phyloP scores from a whole-genome alignment of 2,888 invertebrate species.

The Uloborus plumipes region DNA sequence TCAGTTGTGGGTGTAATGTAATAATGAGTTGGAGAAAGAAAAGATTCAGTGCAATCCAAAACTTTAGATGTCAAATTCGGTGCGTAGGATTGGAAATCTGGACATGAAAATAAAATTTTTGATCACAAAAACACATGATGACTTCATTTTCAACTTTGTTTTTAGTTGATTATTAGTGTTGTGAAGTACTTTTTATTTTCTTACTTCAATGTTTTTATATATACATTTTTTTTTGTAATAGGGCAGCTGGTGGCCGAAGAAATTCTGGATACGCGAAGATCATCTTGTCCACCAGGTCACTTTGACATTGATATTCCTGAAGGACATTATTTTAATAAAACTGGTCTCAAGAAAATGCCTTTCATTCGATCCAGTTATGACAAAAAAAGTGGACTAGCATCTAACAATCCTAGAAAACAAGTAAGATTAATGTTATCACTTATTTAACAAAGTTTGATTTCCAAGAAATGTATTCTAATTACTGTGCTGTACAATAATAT shows the following conservation, averaged over 20 bases:
- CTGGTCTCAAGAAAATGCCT: constrained; percentile 73
- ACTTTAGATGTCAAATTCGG: too few species aligned
- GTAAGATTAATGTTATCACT: constrained; percentile 69
- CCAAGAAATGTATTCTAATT: too few species aligned
- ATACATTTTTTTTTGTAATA: constrained; percentile 67
- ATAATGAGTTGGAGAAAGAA: too few species aligned
- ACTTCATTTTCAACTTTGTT: too few species aligned
- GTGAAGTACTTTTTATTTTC: not conserved
- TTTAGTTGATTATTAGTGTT: not conserved
- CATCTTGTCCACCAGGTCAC: constrained; percentile 78
- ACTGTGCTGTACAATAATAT: too few species aligned
- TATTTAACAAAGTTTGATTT: too few species aligned
- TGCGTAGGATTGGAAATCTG: too few species aligned
- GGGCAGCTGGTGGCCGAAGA: constrained; percentile 78
- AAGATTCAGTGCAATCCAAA: too few species aligned
- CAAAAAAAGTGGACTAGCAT: constrained; percentile 75
- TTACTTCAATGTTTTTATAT: not conserved
- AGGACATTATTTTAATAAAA: constrained; percentile 71
- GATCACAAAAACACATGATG: too few species aligned
- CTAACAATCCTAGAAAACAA: constrained; percentile 77
- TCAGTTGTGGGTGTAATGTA: too few species aligned
- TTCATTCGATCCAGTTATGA: constrained; percentile 75
- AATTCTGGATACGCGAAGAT: constrained; percentile 76
- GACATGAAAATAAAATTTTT: too few species aligned
- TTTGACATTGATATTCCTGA: constrained; percentile 75